Evolutionary conservation across 30 jellyfish, hydroid and myxozoan genomes (phyloP), one percentile per base, ranked within the genome.

Genomic region (Aurelia sp.): DNA sequence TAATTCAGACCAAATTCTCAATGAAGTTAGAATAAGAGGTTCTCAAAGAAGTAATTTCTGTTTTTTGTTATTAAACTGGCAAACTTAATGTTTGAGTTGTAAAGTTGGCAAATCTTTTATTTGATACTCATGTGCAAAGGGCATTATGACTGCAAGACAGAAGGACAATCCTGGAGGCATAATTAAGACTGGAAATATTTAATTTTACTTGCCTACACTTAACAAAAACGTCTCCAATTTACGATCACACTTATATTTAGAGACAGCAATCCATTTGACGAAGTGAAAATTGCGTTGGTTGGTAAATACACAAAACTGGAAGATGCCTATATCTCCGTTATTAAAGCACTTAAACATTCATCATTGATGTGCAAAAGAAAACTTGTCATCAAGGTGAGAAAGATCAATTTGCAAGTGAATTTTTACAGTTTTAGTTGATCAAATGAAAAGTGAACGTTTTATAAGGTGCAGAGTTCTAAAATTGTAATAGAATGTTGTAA

Each of bases 281-380:
- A 68, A 71, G 98, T 96, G 16, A 81, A 33, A 16, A 90, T 96
- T 68, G 99, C 97, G 3, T 66, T 96, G 64, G 99, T 96, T 84
- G 99, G 99, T 21, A 96, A 96, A 76, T 96, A 96, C 72, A 91
- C 85, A 8, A 86, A 87, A 52, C 96, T 96, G 17, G 96, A 86
- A 70, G 99, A 96, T 87, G 96, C 98, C 0, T 96, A 96, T 75
- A 87, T 85, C 37, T 90, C 98, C 13, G 97, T 96, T 33, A 75
- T 89, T 47, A 83, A 87, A 72, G 98, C 99, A n/a, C 82, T 96
- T 41, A 83, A 81, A 35, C 99, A 96, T 84, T 84, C 99, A 6
- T 85, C 98, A 33, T 57, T 96, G 79, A 89, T 93, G 11, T 82
- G 93, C 84, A 84, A 91, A 65, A 53, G 97, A 81, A 90, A 67